Base-by-base conservation (phyloP, 92 coral and sea anemone genomes). In the Parazoanthus swiftii region DNA sequence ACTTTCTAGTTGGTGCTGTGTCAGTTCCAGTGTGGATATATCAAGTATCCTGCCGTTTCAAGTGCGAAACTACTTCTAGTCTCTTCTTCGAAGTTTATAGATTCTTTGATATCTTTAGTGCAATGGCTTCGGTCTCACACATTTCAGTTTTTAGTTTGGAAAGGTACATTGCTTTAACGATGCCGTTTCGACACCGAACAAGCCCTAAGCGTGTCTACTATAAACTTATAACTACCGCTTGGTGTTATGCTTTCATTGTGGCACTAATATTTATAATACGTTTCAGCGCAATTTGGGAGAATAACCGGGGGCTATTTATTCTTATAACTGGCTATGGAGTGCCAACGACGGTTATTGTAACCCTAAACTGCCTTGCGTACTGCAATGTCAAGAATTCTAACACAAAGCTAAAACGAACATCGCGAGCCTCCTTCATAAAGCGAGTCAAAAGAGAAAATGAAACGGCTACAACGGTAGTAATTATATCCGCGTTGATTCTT, bases 1-100 rank as follows among this genome's bases (percentile, higher is more conserved):
- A 93, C 66, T 91, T 91, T 25, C 71, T 93, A 71, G 95, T 93
- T 1, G 95, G 93, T 7, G 95, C 92, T 20, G 50, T 88, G 0
- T 86, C 92, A 4, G 90, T 93, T 36, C 94, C 94, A 13, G 67
- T 93, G 50, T 93, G 94, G 94, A 91, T 91, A 85, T 70, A 86
- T 76, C 59, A 54, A 54, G 59, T 54, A 14, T 54, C 18, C 14
- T 54, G 59, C 59, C 18, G 14, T 11, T 54, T 54, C 14, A 11
- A 20, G 59, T 54, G 59, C 14, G 59, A 54, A 54, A 54, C 1
- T 54, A 54, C 59, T 54, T 54, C 59, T 54, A 15, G 2, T 54
- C 3, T 14, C 59, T 54, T 54, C 59, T 54, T 54, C 59, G 3
- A 20, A 54, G 18, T 54, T 54, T 54, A 54, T 11, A 13, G 9